These are phyloP conservation scores for Ctenodactylus gundi DNA, from an alignment of 2,113 vertebrate species.

Conservation along the genomic window DNA sequence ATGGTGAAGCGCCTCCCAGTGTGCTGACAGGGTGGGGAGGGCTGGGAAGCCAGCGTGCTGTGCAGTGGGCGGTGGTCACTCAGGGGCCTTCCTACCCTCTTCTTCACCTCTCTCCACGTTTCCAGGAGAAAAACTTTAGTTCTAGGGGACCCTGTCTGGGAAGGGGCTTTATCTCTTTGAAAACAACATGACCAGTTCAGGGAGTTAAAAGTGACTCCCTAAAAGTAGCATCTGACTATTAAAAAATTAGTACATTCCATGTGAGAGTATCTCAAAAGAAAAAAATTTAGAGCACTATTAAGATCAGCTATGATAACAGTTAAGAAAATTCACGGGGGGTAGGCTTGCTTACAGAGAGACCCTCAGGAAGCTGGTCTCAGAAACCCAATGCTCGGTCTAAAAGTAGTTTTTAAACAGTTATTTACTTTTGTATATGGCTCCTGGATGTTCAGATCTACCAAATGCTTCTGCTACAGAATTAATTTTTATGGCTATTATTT, in stretches of 20 bases:
- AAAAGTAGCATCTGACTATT: slow-evolving; percentile 15
- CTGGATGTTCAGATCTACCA: not conserved
- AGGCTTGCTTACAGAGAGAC: not conserved
- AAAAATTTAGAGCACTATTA: slow-evolving; percentile 10
- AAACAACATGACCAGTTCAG: not conserved
- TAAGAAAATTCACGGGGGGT: not conserved
- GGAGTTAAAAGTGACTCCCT: not conserved
- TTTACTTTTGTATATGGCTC: slow-evolving; percentile 8
- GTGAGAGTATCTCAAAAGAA: slow-evolving; percentile 17
- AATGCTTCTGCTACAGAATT: not conserved
- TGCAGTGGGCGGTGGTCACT: not conserved
- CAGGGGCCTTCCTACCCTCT: not conserved
- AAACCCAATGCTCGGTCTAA: not conserved
- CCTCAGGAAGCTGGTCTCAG: not conserved
- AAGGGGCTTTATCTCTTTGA: not conserved
- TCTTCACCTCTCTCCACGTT: not conserved
- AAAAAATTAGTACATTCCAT: slow-evolving; percentile 12
- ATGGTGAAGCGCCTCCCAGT: not conserved
- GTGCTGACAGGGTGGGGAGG: fast-evolving
- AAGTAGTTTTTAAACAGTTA: not conserved
- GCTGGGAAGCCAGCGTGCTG: fast-evolving
- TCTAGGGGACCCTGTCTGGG: not conserved
- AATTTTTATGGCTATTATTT: not conserved
- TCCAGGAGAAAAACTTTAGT: not conserved
- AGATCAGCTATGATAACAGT: slow-evolving; percentile 37